Conservation (phyloP, 2,797 vertebrate species). For the Naso thynnoides region DNA sequence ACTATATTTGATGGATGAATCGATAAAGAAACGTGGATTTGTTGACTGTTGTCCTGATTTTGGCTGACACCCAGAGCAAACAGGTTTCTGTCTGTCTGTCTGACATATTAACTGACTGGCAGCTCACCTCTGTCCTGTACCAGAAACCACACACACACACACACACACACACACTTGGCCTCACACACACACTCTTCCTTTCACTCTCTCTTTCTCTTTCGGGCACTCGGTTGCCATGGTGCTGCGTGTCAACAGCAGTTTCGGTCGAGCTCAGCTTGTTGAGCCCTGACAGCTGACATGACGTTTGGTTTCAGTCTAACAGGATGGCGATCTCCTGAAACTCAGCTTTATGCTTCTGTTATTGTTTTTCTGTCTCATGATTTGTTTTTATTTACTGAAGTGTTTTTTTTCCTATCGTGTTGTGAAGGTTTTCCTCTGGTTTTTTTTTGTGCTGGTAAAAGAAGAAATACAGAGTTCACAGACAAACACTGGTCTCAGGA, state of each 20-base stretch:
- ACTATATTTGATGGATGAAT: too few relatives aligned
- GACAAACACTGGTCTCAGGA: too few relatives aligned
- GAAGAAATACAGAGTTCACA: too few relatives aligned
- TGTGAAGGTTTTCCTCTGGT: background rate
- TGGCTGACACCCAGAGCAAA: too few relatives aligned
- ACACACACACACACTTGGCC: background rate
- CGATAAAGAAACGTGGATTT: too few relatives aligned
- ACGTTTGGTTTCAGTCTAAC: constrained; percentile 36
- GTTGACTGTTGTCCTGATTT: too few relatives aligned
- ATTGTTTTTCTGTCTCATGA: background rate
- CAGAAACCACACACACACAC: constrained; percentile 18
- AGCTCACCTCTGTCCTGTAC: background rate
- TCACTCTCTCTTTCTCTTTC: constrained; percentile 11
- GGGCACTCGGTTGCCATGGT: constrained; percentile 37
- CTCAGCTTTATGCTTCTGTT: background rate
- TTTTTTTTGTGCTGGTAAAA: background rate
- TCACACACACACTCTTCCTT: background rate
- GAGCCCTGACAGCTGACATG: constrained; percentile 26
- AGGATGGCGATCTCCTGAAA: constrained; percentile 10
- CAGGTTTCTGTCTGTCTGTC: background rate
- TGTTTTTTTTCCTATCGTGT: background rate
- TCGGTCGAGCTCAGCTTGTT: background rate
- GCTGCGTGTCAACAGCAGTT: constrained; percentile 32
- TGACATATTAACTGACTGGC: constrained; percentile 29
- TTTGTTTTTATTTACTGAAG: background rate